Evolutionary conservation across 2,888 invertebrate genomes (phyloP).

Genomic region (Acleris literana): DNA sequence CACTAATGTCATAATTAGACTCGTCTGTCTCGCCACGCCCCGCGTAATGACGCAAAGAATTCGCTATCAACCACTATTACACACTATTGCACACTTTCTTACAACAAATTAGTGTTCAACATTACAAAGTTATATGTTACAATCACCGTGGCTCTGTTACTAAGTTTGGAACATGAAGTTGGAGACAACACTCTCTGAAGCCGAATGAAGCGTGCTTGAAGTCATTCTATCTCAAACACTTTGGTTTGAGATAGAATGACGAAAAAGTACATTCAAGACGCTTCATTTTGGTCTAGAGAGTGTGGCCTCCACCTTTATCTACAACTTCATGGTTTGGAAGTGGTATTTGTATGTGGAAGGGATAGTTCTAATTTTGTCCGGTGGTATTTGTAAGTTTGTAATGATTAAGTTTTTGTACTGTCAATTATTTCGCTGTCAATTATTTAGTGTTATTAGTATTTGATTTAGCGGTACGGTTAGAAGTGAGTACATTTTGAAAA

Average conservation of each 20-base stretch:
- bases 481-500: conserved; percentile 20
- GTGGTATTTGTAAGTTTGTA: neutral
- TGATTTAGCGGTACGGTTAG: conserved; percentile 8
- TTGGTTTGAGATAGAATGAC: too few relatives aligned
- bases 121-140: conserved; percentile 2
- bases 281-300: too few relatives aligned
- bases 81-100: conserved; percentile 9
- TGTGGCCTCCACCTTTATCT: too few relatives aligned
- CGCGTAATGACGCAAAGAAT: conserved; percentile 30
- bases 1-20: conserved; percentile 47
- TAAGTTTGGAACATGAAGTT: too few relatives aligned
- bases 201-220: too few relatives aligned
- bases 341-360: neutral
- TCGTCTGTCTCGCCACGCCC: conserved; percentile 14
- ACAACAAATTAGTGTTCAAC: conserved; percentile 3
- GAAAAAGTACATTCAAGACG: too few relatives aligned
- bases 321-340: too few relatives aligned
- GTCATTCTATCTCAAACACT: too few relatives aligned
- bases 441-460: conserved; percentile 18
- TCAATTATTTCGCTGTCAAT: conserved; percentile 25
- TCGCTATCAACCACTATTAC: conserved; percentile 14
- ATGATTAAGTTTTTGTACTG: conserved; percentile 4
- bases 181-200: too few relatives aligned
- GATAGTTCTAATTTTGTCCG: neutral
- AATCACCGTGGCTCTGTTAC: neutral